Conservation (phyloP, 2,113 vertebrate species). For the Calypte anna region DNA sequence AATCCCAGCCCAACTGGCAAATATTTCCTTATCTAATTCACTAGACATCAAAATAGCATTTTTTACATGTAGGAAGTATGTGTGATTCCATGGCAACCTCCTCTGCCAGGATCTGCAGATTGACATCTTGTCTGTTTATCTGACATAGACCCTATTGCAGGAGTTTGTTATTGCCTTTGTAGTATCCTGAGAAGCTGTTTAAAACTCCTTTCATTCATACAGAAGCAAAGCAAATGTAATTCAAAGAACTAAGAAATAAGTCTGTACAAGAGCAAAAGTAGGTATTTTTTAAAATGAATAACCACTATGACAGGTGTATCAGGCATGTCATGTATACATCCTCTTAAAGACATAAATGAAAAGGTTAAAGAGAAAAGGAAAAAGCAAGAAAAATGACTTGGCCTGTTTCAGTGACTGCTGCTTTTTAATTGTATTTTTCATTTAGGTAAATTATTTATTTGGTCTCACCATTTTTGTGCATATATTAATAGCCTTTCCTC, state of each 20-base stretch:
- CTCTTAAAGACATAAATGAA: background rate
- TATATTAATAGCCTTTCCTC: background rate
- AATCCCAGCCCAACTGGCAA: background rate
- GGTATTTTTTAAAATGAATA: background rate
- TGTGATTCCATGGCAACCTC: constrained; percentile 30
- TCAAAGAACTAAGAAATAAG: background rate
- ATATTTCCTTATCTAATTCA: constrained; percentile 13
- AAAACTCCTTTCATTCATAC: background rate
- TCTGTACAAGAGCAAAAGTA: background rate
- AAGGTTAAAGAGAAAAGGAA: background rate
- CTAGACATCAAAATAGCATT: constrained; percentile 27
- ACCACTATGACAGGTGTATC: background rate
- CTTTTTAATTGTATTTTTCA: background rate
- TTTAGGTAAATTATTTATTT: background rate
- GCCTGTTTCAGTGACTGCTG: background rate
- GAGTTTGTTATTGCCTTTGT: background rate
- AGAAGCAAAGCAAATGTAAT: background rate
- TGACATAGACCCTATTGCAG: background rate
- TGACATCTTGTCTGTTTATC: background rate
- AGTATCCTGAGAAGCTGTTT: background rate
- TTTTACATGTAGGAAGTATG: constrained; percentile 10
- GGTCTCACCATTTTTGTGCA: background rate
- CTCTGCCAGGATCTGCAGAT: background rate
- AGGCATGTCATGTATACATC: background rate
- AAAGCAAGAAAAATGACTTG: background rate